These are phyloP conservation scores for Bombus breviceps DNA, from an alignment of 1,140 invertebrate species.

Conservation along the genomic window DNA sequence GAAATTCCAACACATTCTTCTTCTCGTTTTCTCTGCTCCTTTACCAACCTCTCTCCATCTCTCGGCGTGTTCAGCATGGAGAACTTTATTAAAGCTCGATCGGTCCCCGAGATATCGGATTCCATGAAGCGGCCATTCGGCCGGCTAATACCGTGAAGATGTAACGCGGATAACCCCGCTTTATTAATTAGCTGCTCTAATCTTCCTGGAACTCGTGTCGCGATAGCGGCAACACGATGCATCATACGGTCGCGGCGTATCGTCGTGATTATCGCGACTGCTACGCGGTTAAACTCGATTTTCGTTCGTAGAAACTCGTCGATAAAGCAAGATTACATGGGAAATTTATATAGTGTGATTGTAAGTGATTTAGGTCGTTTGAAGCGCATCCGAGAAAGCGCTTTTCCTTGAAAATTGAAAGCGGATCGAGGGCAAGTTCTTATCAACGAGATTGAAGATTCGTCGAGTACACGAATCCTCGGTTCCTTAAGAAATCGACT, in stretches of 20 bases:
- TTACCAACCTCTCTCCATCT: not conserved
- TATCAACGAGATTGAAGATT: too few species aligned
- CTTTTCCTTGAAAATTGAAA: not conserved
- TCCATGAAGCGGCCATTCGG: slow-evolving; percentile 52
- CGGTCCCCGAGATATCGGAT: slow-evolving; percentile 61
- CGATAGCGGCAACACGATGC: slow-evolving; percentile 62
- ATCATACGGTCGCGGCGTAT: slow-evolving; percentile 53
- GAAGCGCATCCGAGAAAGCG: not conserved
- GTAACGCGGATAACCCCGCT: slow-evolving; percentile 67
- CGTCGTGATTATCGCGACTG: slow-evolving; percentile 37
- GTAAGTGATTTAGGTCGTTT: not conserved
- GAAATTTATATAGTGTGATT: not conserved
- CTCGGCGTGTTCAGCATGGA: slow-evolving; percentile 20
- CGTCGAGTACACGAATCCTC: too few species aligned
- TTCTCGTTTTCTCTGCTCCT: not conserved
- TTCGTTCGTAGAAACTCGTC: slow-evolving; percentile 13
- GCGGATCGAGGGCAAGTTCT: not conserved
- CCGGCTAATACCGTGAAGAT: slow-evolving; percentile 61
- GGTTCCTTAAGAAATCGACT: too few species aligned
- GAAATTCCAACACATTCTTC: slow-evolving; percentile 34
- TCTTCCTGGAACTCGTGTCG: slow-evolving; percentile 67
- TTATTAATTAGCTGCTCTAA: slow-evolving; percentile 69
- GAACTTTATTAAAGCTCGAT: slow-evolving; percentile 70
- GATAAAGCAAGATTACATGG: not conserved
- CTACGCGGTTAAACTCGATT: not conserved